A percentile compares a stretch with the other conserved stretches of the same genome.
Evolutionary conservation across 2,888 invertebrate species (phyloP).

Genomic region (Acrobasis suavella): DNA sequence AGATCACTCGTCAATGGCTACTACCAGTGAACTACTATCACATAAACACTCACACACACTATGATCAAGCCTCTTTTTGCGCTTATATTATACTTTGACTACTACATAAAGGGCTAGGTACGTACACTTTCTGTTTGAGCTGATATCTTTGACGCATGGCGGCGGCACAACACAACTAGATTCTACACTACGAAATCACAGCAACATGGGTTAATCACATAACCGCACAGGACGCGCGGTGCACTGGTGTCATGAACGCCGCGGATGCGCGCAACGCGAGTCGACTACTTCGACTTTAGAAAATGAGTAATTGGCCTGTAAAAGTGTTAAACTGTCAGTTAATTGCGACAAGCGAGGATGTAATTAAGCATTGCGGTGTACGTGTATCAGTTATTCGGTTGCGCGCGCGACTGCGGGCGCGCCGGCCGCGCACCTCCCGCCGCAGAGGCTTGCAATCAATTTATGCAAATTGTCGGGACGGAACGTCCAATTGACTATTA

Average conservation of each 20-base stretch:
- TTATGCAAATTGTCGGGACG: conserved; percentile 79
- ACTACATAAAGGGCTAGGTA: conserved; percentile 47
- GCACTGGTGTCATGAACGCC: conserved; percentile 46
- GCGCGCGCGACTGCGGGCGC: conserved; percentile 73
- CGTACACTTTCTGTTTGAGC: conserved; percentile 77
- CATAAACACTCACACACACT: too few species aligned
- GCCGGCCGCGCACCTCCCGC: conserved; percentile 49
- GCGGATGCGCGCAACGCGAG: conserved; percentile 38
- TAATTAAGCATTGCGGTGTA: conserved; percentile 72
- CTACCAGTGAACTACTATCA: too few species aligned
- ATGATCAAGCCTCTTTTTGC: too few species aligned
- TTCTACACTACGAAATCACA: conserved; percentile 56
- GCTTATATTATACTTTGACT: conserved; percentile 14
- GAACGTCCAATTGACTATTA: conserved; percentile 58
- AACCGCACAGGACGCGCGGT: conserved; percentile 53
- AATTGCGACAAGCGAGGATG: conserved; percentile 69
- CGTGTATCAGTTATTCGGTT: conserved; percentile 77
- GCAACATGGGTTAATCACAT: conserved; percentile 59
- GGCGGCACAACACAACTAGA: conserved; percentile 43
- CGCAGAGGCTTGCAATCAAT: conserved; percentile 70
- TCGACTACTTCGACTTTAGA: conserved; percentile 44
- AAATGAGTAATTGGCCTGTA: conserved; percentile 56
- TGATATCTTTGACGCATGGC: conserved; percentile 78
- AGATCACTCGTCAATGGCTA: too few species aligned
- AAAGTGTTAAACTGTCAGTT: conserved; percentile 64